phyloP scores from a whole-genome alignment of 2,888 invertebrate species.

The Scaptomyza caliginosa region DNA sequence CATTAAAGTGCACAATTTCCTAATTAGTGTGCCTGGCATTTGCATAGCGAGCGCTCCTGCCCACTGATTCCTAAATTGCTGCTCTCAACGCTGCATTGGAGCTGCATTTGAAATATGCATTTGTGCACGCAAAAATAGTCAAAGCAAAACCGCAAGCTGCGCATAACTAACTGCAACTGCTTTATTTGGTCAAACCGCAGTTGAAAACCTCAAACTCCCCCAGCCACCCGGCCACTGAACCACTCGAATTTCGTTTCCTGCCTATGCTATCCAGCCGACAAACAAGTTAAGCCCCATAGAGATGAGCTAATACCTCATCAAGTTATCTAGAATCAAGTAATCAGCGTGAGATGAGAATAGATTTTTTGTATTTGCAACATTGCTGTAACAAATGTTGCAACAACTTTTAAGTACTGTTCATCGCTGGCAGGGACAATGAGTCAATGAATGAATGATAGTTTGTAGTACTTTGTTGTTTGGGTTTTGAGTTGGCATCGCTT shows the following conservation, averaged over 20 bases:
- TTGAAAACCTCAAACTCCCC: conserved; percentile 5
- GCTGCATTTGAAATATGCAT: conserved; percentile 57
- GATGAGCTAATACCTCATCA: too few relatives aligned
- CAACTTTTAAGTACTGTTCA: conserved; percentile 30
- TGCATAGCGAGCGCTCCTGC: conserved; percentile 3
- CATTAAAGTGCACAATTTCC: conserved; percentile 71
- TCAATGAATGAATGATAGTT: not conserved
- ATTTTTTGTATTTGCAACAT: not conserved
- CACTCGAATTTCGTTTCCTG: too few relatives aligned
- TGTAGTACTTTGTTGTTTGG: not conserved
- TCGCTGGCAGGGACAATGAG: conserved; percentile 30
- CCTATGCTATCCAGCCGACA: too few relatives aligned
- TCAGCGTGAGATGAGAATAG: too few relatives aligned
- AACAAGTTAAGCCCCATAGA: too few relatives aligned
- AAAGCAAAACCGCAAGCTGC: conserved; percentile 77
- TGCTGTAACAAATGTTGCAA: not conserved
- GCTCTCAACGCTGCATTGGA: conserved; percentile 3
- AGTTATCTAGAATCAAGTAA: too few relatives aligned
- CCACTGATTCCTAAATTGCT: conserved; percentile 11
- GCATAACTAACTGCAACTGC: conserved; percentile 78
- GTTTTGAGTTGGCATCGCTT: conserved; percentile 14
- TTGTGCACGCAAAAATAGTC: conserved; percentile 61
- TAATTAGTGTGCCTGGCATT: conserved; percentile 67
- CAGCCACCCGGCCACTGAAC: too few relatives aligned
- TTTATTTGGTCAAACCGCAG: conserved; percentile 74